Conservation (phyloP, 2,797 vertebrate species). For the Hypotaenidia okinawae region DNA sequence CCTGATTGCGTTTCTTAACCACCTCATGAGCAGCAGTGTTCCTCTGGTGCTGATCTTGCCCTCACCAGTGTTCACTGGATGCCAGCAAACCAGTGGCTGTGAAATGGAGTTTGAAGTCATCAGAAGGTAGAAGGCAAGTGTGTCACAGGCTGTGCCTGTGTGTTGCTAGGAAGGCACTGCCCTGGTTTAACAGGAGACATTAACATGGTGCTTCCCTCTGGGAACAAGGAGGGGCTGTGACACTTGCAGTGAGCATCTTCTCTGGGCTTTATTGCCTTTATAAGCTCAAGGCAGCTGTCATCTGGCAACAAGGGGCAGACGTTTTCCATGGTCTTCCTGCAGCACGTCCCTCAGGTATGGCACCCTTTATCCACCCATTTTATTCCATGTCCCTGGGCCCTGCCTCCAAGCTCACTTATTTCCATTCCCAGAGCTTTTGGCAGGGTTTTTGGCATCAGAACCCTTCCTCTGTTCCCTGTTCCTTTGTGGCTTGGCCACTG, state of each 20-base stretch:
- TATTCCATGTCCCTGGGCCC: background rate
- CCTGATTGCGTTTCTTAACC: background rate
- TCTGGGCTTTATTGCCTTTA: background rate
- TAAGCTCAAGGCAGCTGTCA: background rate
- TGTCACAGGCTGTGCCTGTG: background rate
- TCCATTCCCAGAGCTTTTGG: background rate
- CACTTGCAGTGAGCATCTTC: background rate
- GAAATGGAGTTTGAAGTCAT: background rate
- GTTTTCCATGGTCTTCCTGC: background rate
- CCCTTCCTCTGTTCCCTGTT: background rate
- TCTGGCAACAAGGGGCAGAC: background rate
- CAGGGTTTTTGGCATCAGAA: background rate
- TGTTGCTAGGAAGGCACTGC: background rate
- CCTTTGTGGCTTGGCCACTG: background rate
- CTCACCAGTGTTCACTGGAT: fast-evolving
- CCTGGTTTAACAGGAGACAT: background rate
- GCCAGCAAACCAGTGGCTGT: background rate
- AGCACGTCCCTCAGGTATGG: background rate
- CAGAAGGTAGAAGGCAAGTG: background rate
- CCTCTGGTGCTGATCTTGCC: background rate
- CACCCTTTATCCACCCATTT: background rate
- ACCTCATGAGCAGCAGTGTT: background rate
- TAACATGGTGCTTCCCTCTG: background rate
- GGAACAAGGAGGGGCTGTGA: background rate
- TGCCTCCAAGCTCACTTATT: background rate